Base-by-base conservation (phyloP, 1,140 invertebrate species). In the Papilio dardanus region DNA sequence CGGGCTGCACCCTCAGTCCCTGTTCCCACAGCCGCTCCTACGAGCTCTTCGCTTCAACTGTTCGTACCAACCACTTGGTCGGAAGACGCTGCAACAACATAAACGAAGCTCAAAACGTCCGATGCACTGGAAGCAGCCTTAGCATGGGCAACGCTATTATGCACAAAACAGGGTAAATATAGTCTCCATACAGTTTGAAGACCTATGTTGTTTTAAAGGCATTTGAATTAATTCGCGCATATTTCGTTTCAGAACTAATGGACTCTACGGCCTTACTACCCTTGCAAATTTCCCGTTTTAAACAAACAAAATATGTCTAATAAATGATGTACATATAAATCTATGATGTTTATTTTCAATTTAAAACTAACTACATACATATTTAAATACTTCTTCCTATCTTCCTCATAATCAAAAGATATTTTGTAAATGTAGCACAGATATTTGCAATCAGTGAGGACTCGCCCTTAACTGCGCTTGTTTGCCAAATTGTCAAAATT, bases 1-100 rank as follows among this genome's bases (percentile, higher is more conserved):
- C 95, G 8, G 96, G 96, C 50, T 54, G 96, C 76, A 77, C 79
- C 5, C 79, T 85, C 2, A 88, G 94, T 74, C 74, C 77, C 1
- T 92, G 90, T 66, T 86, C 88, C 33, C 89, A 92, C 46, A 83
- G 80, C 0, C 80, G 83, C 71, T 81, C 84, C 71, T 83, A 80
- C 73, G 79, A 84, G 28, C 89, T 90, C 74, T 88, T 89, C 12
- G 88, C 86, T 0, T 88, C 90, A 71, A 89, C 87, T 3, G 74
- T 92, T 4, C 71, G 54, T 1, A 79, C 83, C 8, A 86, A 85
- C 6, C 86, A 86, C 7, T 90, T 91, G 58, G 86, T 79, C 75
- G 87, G 88, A 16, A 84, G 79, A 12, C 54, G 54, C 24, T 62
- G 54, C 12, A 62, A 62, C 30, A 62, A 62, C 24, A 0, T 62